These are phyloP conservation scores for Scaptodrosophila latifasciaeformis DNA, from an alignment of 2,888 invertebrate species.

Conservation along the genomic window DNA sequence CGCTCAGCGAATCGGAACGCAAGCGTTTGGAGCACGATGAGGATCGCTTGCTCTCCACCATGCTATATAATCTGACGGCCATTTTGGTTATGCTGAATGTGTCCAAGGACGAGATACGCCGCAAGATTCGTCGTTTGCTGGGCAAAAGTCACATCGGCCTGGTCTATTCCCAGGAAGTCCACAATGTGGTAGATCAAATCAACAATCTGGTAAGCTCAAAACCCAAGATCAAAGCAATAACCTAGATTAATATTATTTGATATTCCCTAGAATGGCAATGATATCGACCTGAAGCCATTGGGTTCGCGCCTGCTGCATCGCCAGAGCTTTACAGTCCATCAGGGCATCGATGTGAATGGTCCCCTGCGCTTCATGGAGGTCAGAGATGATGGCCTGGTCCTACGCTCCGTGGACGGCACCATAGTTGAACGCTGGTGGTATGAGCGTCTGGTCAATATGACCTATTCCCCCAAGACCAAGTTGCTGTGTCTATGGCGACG, in stretches of 20 bases:
- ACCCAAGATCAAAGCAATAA: too few species aligned
- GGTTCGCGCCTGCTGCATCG: slow-evolving; percentile 95
- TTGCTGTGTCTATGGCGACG: slow-evolving; percentile 98
- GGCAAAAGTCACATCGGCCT: slow-evolving; percentile 99
- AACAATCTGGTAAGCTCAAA: slow-evolving; percentile 87
- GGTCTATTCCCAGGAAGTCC: slow-evolving; percentile 97
- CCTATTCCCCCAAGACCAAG: slow-evolving; percentile 98
- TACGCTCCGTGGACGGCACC: slow-evolving; percentile 88
- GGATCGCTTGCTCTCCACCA: slow-evolving; percentile 94
- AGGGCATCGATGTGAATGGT: slow-evolving; percentile 93
- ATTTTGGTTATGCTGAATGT: slow-evolving; percentile 96
- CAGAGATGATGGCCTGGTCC: slow-evolving; percentile 94
- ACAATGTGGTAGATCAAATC: slow-evolving; percentile 95
- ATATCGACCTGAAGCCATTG: slow-evolving; percentile 96
- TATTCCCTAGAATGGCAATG: slow-evolving; percentile 90
- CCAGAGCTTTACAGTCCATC: slow-evolving; percentile 98
- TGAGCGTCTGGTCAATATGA: slow-evolving; percentile 99
- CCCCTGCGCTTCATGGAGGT: slow-evolving; percentile 94
- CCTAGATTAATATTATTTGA: not conserved
- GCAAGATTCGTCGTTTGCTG: slow-evolving; percentile 91
- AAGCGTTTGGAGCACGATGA: slow-evolving; percentile 98
- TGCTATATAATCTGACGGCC: slow-evolving; percentile 96
- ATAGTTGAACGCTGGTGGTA: slow-evolving; percentile 99
- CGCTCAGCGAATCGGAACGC: slow-evolving; percentile 91
- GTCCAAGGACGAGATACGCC: slow-evolving; percentile 86